Evolutionary conservation across 2,888 invertebrate genomes (phyloP), one percentile per base, ranked within the genome.

Genomic region (Caenorhabditis virilis): DNA sequence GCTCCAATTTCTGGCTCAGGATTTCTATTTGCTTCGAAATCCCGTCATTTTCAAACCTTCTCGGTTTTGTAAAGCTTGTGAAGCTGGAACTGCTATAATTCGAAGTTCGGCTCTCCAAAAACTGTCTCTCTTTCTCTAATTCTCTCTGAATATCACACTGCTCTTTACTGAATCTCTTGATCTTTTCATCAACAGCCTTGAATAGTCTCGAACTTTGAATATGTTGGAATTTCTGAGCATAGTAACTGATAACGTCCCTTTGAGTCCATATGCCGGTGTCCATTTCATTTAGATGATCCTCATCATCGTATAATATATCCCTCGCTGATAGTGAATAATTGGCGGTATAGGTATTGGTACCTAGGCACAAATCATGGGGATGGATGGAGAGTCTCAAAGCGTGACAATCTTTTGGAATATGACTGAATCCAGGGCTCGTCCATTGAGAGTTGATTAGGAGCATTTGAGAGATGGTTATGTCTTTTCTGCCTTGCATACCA

Each of bases 371-470:
- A 46, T 65, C 65, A 23, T 65, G 55, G 2, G 65, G 65, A 27
- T 60, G 65, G 25, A 65, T 60, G 1, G 59, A 59, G 1, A 65
- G 43, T 3, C 65, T 55, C 23, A 65, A 48, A 23, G 65, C 65
- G 1, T 56, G 52, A 18, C 59, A 55, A 16, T 56, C 56, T 2
- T 54, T 54, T n/a, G 55, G 45, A 13, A 65, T 60, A 41, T 52
- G 56, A 4, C 50, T 48, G 47, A 65, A 65, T 4, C 65, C 65
- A n/a, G 65, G 65, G 13, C 48, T 47, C 4, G 65, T 59, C 65
- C 65, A 65, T 53, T 65, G 65, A 15, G 59, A 52, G 20, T 65
- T 60, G 20, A 65, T 55, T 33, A 65, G 52, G 3, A 60, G 46
- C 65, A 65, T 65, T 48, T 60, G 59, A 16, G 59, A 60, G 38